Conservation (phyloP, 1,140 invertebrate species). For the Pachypsylla venusta region DNA sequence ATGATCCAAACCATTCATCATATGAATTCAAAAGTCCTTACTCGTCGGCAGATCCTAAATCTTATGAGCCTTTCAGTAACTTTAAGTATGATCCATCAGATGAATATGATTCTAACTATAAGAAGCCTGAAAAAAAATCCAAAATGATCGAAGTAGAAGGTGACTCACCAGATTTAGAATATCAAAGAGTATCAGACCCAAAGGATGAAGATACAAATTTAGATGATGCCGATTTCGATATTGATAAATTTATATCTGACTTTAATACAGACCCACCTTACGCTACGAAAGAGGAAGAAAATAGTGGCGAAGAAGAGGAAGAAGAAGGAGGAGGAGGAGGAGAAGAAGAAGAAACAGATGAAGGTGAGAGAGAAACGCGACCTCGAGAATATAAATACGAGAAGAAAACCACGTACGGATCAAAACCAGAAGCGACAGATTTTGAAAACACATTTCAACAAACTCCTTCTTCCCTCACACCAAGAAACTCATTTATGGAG, state of each 20-base stretch:
- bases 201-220: not conserved
- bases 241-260: conserved; percentile 9
- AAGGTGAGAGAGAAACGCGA: conserved; percentile 24
- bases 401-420: conserved; percentile 5
- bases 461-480: not conserved
- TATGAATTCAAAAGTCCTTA: not conserved
- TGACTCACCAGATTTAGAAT: conserved; percentile 1
- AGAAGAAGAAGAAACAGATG: conserved; percentile 21
- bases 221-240: not conserved
- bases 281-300: not conserved
- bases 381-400: conserved; percentile 17
- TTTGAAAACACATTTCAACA: not conserved
- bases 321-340: conserved; percentile 6
- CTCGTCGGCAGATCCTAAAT: not conserved
- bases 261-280: conserved; percentile 3
- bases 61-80: conserved; percentile 2
- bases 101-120: not conserved
- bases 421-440: conserved; percentile 19
- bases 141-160: conserved; percentile 3
- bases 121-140: not conserved
- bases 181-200: not conserved
- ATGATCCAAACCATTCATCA: not conserved
- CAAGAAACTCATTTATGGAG: no score
- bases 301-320: conserved; percentile 14
- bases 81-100: not conserved